Evolutionary conservation across 2,888 invertebrate genomes (phyloP), one percentile per base, ranked within the genome.

Genomic region (Drosophila koepferae): DNA sequence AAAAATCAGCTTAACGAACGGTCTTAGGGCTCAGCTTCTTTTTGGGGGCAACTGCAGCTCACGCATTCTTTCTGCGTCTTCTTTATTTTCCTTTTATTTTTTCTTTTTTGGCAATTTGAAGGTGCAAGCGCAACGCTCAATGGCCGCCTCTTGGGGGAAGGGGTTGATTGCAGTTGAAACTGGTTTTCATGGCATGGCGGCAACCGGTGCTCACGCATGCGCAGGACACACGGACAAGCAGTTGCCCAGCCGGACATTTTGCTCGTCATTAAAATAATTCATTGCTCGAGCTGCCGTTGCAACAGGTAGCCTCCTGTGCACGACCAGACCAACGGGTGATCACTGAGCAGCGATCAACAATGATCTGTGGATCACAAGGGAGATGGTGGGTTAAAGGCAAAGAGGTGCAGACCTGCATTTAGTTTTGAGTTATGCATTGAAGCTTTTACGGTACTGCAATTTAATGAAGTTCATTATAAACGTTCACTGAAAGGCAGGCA

Each of bases 191-290:
- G 51, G 67, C 68, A 80, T 80, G 83, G 82, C 81, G 74, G 79
- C 68, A 61, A 51, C 23, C 36, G 72, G 43, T 55, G 43, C 81
- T 80, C 81, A 81, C 78, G 85, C 83, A 82, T 72, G 68, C 56
- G 71, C 79, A 82, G 80, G 81, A 75, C 73, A 59, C 40, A 44
- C 38, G 23, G 36, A 48, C 60, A 36, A 12, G 12, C 36, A 23
- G 34, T 31, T 9, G 23, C 38, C 34, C 40, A 38, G 63, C 71
- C 75, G 55, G 65, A 76, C 55, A 28, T 51, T 71, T 71, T 64
- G 70, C 82, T 85, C 82, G 80, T 85, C 88, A 86, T 87, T 87
- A 88, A 85, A 80, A 75, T 83, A 86, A 87, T 88, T 88, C 87
- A 88, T 88, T 88, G 83, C 74, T 48, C 8, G 64, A 49, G 70